Evolutionary conservation across 2,113 vertebrate species (phyloP).

Genomic region (Dromaius novaehollandiae): DNA sequence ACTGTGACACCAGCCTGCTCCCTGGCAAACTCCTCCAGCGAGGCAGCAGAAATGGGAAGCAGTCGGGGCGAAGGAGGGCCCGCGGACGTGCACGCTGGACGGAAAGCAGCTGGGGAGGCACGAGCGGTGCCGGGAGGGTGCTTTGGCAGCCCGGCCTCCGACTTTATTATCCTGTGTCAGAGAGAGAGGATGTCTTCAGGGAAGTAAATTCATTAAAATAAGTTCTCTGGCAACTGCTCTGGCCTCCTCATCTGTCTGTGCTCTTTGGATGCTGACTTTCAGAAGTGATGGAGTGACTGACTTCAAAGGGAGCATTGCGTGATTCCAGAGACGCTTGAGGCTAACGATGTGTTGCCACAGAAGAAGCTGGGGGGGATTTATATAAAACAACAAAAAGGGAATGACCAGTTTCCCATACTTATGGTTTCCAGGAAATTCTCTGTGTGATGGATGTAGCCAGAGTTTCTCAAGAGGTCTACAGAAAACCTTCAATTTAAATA

Average conservation of each 20-base stretch:
- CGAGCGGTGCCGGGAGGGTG: not conserved
- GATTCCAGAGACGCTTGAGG: not conserved
- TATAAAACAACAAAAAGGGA: not conserved
- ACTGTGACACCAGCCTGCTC: too few relatives aligned
- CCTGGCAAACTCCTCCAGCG: not conserved
- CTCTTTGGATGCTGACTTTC: not conserved
- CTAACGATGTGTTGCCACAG: not conserved
- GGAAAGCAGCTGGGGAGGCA: not conserved
- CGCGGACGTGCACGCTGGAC: accelerated
- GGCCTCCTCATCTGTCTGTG: not conserved
- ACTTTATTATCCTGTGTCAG: not conserved
- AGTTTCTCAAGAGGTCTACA: not conserved
- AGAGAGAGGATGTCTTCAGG: not conserved
- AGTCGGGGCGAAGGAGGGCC: not conserved
- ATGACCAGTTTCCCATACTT: not conserved
- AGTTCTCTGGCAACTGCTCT: not conserved
- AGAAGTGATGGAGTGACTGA: not conserved
- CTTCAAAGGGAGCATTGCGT: not conserved
- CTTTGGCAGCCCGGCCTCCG: not conserved
- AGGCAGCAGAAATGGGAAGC: not conserved
- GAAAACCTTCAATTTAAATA: constrained; percentile 1
- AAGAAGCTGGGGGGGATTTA: not conserved
- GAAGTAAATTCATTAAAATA: not conserved
- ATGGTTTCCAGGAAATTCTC: constrained; percentile 2
- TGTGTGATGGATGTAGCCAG: not conserved